A percentile compares a stretch with the other conserved stretches of the same genome.
Evolutionary conservation across 2,888 invertebrate species (phyloP).

Genomic region (Calameuta filiformis): DNA sequence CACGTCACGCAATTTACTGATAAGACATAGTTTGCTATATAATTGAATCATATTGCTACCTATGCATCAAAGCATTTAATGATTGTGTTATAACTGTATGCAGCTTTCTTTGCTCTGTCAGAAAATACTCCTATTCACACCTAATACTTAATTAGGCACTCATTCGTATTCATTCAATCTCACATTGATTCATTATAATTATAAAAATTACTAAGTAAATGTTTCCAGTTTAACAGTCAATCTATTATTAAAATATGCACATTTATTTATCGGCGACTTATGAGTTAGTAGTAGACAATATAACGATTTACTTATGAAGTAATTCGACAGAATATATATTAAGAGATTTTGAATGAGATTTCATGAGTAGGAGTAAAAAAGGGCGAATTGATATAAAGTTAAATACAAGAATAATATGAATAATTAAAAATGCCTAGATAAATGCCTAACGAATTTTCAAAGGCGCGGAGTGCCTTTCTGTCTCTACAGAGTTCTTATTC

Average conservation of each 20-base stretch:
- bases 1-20: not conserved
- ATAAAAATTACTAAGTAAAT: not conserved
- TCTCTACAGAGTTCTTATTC: conserved; percentile 13
- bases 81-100: not conserved
- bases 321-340: not conserved
- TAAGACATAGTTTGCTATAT: not conserved
- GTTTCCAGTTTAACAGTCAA: not conserved
- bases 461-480: not conserved
- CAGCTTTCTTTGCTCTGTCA: not conserved
- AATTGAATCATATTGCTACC: not conserved
- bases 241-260: conserved; percentile 19
- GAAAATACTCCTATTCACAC: not conserved
- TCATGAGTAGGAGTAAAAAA: not conserved
- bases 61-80: not conserved
- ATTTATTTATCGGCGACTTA: conserved; percentile 4
- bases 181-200: not conserved
- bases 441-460: not conserved
- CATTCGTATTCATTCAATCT: not conserved
- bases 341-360: conserved; percentile 1
- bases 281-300: conserved; percentile 8
- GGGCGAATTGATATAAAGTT: not conserved
- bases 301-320: conserved; percentile 6
- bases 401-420: not conserved
- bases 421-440: not conserved
- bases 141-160: not conserved